phyloP scores from a whole-genome alignment of 1,140 invertebrate species.

The Lasaia peninsularis region DNA sequence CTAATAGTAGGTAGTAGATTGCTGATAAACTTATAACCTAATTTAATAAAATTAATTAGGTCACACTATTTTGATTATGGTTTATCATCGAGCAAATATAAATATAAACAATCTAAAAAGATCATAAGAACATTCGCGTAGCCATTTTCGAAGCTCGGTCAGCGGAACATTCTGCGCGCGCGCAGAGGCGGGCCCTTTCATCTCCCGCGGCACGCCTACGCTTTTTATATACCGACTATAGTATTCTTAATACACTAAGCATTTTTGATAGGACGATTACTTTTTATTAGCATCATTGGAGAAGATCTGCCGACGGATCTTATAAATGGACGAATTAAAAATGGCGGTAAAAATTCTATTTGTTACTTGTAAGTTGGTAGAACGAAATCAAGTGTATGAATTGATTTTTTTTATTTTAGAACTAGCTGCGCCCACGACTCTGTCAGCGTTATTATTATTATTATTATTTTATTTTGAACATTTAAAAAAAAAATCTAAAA shows the following conservation, averaged over 20 bases:
- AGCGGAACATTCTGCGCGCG: background rate
- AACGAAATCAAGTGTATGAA: background rate
- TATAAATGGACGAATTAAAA: background rate
- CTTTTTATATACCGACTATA: background rate
- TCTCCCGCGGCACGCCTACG: slow-evolving; percentile 14
- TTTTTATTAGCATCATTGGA: background rate
- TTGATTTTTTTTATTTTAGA: background rate
- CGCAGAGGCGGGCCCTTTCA: slow-evolving; percentile 14
- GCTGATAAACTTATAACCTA: no score
- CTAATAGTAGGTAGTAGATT: no score
- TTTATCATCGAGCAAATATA: background rate
- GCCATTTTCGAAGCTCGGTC: background rate
- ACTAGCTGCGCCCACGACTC: no score
- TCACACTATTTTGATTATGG: no score
- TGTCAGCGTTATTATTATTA: no score
- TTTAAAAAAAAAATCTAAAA: no score
- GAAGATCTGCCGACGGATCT: slow-evolving; percentile 8
- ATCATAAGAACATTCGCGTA: background rate
- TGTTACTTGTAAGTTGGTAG: background rate
- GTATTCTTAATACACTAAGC: slow-evolving; percentile 6
- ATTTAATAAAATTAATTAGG: no score
- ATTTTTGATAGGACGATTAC: background rate
- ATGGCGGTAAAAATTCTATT: background rate
- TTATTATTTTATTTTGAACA: no score
- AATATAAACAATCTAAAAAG: background rate